Base-by-base conservation (phyloP, 2,113 vertebrate genomes). In the Scortum barcoo region DNA sequence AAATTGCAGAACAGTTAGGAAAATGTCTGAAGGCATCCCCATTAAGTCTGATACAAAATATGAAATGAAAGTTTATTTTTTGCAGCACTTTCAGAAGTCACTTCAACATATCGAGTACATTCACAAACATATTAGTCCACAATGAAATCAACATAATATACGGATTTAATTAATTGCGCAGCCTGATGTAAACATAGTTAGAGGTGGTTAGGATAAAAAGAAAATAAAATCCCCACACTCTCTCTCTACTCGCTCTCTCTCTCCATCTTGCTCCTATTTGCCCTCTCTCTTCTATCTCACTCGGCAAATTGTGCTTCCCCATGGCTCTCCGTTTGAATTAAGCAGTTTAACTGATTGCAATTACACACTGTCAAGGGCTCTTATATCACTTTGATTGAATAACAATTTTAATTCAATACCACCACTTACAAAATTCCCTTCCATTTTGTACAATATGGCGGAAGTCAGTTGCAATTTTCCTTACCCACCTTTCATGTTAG, bases 301-400 rank as follows among this genome's bases (percentile, higher is more conserved):
- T 83, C 24, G 70, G 36, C 38, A 68, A 82, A 76, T 65, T 70
- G 70, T 69, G 17, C 61, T 68, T 90, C 80, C 86, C 90, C 63
- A 88, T 5, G 77, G 87, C 63, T 85, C 88, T 87, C 89, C 24
- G 48, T 79, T 88, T 88, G 78, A 85, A 91, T 93, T 91, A 91
- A 85, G 78, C 87, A 87, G 80, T 90, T 89, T 77, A 86, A 83
- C 88, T 93, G 90, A 93, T 93, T 93, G 86, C 84, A 93, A 92
- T 93, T 93, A 90, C 81, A 84, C 74, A 53, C 88, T 85, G 91
- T 93, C 89, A 86, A 86, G 83, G 80, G 88, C 86, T 88, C 82
- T 91, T 65, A 87, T 67, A 81, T 93, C 73, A 83, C 48, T 65
- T 69, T 89, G 82, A 90, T 74, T 74, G 77, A 86, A 88, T 87